Percentiles rank a stretch among this genome's conserved stretches.
Conservation (phyloP, 2,113 vertebrate genomes). For the Meleagris gallopavo region DNA sequence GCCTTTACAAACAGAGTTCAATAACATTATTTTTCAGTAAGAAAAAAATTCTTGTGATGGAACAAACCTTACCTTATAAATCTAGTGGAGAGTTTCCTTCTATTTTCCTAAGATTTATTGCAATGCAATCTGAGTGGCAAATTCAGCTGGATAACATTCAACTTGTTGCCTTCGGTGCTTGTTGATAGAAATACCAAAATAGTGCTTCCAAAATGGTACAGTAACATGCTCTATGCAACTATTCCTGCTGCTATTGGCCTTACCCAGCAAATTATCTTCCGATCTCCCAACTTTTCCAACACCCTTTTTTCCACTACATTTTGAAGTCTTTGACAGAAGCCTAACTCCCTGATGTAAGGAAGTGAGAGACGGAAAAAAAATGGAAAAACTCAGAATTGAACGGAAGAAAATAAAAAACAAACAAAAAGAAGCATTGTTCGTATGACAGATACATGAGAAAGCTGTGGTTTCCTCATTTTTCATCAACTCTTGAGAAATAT, state of each 20-base stretch:
- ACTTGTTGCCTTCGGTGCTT: background rate
- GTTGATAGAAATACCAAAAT: background rate
- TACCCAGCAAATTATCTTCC: background rate
- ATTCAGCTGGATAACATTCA: background rate
- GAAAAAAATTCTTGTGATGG: background rate
- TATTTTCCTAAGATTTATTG: background rate
- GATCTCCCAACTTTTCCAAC: background rate
- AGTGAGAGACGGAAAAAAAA: background rate
- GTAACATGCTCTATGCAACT: background rate
- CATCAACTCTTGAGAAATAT: background rate
- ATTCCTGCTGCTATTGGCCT: background rate
- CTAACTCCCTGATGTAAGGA: background rate
- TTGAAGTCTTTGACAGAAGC: background rate
- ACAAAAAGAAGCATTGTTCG: background rate
- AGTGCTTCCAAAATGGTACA: background rate
- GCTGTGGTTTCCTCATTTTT: background rate
- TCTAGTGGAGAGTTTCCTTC: background rate
- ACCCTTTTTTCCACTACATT: background rate
- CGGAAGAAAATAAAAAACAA: background rate
- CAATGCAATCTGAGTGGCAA: background rate
- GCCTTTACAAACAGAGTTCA: background rate
- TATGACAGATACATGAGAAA: background rate
- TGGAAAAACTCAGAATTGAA: background rate
- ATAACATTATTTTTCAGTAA: background rate
- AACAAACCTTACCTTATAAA: background rate